These are phyloP conservation scores for Darevskia nairensis DNA, from an alignment of 2,797 vertebrate species.

Conservation along the genomic window DNA sequence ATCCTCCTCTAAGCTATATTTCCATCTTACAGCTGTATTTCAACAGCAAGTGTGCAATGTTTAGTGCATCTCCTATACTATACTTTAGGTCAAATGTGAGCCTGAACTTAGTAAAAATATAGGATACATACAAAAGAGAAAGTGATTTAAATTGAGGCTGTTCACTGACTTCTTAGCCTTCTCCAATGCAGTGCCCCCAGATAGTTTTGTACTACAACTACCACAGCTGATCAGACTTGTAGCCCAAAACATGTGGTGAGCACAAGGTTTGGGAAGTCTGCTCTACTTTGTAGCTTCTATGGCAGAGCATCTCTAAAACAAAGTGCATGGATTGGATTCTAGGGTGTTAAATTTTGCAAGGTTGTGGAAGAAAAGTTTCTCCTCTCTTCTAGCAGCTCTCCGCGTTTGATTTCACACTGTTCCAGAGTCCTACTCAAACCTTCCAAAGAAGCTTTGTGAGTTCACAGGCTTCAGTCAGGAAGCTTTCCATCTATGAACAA, in stretches of 20 bases:
- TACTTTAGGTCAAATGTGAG: background rate
- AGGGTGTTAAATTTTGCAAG: background rate
- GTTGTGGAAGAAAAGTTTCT: background rate
- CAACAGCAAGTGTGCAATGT: background rate
- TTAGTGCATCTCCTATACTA: background rate
- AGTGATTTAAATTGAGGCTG: background rate
- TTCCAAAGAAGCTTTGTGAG: background rate
- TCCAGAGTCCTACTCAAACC: background rate
- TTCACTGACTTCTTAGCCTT: background rate
- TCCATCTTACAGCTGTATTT: no score
- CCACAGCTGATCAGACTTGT: no score
- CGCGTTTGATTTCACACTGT: no score
- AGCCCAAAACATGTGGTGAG: no score
- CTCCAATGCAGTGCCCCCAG: no score
- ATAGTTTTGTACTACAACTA: no score
- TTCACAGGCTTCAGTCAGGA: background rate
- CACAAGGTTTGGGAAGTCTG: no score
- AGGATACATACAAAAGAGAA: background rate
- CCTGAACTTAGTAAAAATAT: background rate
- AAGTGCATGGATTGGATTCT: background rate
- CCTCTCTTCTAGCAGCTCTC: no score
- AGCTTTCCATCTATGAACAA: background rate
- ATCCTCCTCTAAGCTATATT: no score
- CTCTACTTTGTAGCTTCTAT: background rate
- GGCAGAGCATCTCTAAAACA: background rate